phyloP scores from a whole-genome alignment of 2,888 invertebrate genomes.

The Napeogenes inachia region DNA sequence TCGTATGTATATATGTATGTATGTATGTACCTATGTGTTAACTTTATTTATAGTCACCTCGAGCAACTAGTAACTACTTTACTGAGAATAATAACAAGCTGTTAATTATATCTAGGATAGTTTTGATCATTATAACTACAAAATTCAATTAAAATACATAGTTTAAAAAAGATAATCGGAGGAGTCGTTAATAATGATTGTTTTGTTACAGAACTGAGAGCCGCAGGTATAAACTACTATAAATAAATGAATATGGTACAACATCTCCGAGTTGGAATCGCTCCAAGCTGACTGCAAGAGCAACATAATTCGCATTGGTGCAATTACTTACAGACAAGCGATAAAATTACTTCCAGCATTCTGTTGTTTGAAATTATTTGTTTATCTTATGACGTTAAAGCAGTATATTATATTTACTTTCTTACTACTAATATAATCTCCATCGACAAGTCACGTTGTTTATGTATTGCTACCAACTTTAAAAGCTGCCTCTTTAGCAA shows the following conservation, averaged over 20 bases:
- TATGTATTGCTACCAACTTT: too few relatives aligned
- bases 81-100: slow-evolving; percentile 21
- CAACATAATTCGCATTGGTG: slow-evolving; percentile 32
- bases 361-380: slow-evolving; percentile 20
- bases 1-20: too few relatives aligned
- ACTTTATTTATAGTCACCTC: slow-evolving; percentile 8
- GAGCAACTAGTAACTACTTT: slow-evolving; percentile 20
- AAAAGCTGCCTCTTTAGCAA: too few relatives aligned
- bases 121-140: not conserved
- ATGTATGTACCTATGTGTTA: too few relatives aligned
- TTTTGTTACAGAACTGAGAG: not conserved
- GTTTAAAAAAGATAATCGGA: not conserved
- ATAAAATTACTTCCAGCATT: slow-evolving; percentile 29
- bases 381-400: slow-evolving; percentile 8
- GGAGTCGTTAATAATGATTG: not conserved
- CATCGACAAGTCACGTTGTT: too few relatives aligned
- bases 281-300: slow-evolving; percentile 30
- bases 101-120: slow-evolving; percentile 16
- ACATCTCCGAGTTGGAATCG: slow-evolving; percentile 26
- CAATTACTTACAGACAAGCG: slow-evolving; percentile 33
- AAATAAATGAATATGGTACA: slow-evolving; percentile 25
- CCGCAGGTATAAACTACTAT: slow-evolving; percentile 1
- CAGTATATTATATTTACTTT: not conserved
- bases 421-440: too few relatives aligned
- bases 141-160: not conserved